Base-by-base conservation (phyloP, 2,888 invertebrate species). In the Agrotis clavis region DNA sequence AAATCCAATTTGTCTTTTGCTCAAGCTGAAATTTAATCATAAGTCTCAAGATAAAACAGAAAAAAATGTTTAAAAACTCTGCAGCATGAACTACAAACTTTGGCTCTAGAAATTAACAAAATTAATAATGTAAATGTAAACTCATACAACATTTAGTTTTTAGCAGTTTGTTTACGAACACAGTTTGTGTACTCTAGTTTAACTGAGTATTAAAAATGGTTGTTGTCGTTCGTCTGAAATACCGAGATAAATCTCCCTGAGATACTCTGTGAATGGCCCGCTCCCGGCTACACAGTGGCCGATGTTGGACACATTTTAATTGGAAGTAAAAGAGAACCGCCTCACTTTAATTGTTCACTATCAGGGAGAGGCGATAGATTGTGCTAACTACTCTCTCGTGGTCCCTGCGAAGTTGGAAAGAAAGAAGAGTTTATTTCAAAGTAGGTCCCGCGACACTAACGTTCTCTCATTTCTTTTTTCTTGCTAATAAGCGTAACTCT, bases 261-360 rank as follows among this genome's bases (percentile, higher is more conserved):
- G 56, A 70, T 71, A 68, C 21, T 25, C 64, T 56, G 35, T 47
- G 59, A 70, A 64, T 57, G 75, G 53, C 5, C n/a, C 25, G 30
- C 70, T 54, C 48, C 60, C 63, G 54, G 50, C 47, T 62, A 57
- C 61, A 61, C 74, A 51, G 56, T 64, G 41, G 69, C n/a, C 54
- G 45, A 56, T 69, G 16, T 16, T 79, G 59, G 79, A 59, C 63
- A 63, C 73, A 57, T 4, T 64, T 67, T 78, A 63, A 78, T 56
- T 65, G 54, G 60, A 77, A 51, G 47, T 61, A 60, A 60, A 60
- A 51, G 21, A 60, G 41, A 70, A 54, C 53, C 50, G 21, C 56
- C 61, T 61, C 70, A 19, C 77, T 77, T 76, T 76, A 77, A 76
- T 77, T 77, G 76, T 51, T 65, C 76, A 48, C 41, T 61, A 65